phyloP scores from a whole-genome alignment of 2,888 invertebrate genomes.

The Parascotia fuliginaria region DNA sequence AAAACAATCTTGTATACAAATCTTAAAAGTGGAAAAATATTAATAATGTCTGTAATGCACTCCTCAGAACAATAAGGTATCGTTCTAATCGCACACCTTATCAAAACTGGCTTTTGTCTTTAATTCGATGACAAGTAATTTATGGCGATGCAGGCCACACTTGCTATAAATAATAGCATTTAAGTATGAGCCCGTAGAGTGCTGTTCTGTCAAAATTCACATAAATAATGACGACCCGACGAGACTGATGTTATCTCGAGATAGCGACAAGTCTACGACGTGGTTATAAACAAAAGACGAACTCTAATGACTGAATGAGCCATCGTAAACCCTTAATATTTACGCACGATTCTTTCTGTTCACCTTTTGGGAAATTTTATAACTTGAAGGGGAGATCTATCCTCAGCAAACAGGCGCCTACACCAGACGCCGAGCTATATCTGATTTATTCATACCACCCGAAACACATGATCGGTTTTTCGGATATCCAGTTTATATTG shows the following conservation, averaged over 20 bases:
- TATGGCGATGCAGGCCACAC: conserved; percentile 66
- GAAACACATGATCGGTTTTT: conserved; percentile 81
- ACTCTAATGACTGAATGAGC: conserved; percentile 82
- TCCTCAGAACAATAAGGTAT: conserved; percentile 74
- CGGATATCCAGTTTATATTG: conserved; percentile 67
- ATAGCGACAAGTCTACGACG: conserved; percentile 70
- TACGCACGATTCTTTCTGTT: conserved; percentile 80
- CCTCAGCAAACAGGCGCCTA: conserved; percentile 72
- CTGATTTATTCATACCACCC: conserved; percentile 84
- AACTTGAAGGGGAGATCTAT: conserved; percentile 67
- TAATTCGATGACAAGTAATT: conserved; percentile 80
- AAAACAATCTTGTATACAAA: conserved; percentile 65
- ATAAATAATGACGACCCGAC: conserved; percentile 79
- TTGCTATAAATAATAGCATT: conserved; percentile 80
- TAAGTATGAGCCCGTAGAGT: conserved; percentile 65
- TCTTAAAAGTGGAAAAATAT: conserved; percentile 76
- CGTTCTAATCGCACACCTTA: conserved; percentile 73
- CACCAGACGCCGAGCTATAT: conserved; percentile 72
- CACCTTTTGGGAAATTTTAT: conserved; percentile 80
- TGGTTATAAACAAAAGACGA: conserved; percentile 79
- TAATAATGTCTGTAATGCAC: conserved; percentile 69
- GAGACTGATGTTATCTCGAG: conserved; percentile 74
- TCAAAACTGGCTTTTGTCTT: conserved; percentile 79
- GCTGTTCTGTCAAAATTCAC: conserved; percentile 80
- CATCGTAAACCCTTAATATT: conserved; percentile 82